Base-by-base conservation (phyloP, 2,797 vertebrate genomes). In the Coendou prehensilis region DNA sequence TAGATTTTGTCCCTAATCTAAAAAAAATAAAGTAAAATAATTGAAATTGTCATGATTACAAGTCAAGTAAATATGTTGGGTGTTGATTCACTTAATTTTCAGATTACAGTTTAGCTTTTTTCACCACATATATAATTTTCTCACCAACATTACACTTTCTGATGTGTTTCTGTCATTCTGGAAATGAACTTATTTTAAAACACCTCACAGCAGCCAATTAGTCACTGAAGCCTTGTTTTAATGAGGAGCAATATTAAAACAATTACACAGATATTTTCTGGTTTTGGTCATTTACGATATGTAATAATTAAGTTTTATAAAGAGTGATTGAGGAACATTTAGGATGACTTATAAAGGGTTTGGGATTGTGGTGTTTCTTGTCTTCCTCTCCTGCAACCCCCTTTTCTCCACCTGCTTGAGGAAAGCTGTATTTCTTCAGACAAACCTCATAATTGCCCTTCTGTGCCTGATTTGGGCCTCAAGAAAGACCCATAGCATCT, bases 401-500 rank as follows among this genome's bases (percentile, higher is more conserved):
- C 2, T 30, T 13, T 94, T 96, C 92, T 89, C 75, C 89, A 98
- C 98, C 97, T 98, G 97, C 96, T 98, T 89, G 73, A 52, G 96
- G 82, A 97, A 98, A 92, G 81, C 52, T 80, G n/a, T 47, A 1
- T 86, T 89, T 95, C 81, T 97, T 81, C 6, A 91, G 89, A 80
- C 22, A 0, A 95, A 52, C 52, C 82, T 98, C 93, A 52, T 98
- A 95, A 98, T 97, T 98, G 84, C 89, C 76, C 89, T 97, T 97
- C 94, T 98, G 91, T 92, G 97, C 94, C 96, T 98, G 97, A 97
- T 91, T 92, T 87, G 96, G 95, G 98, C 96, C 97, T 97, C 97
- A 97, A 98, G 54, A 98, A 98, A 95, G 97, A 97, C 96, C 97
- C 0, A 0, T 80, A 97, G 98, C 98, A 98, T 98, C 98, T 98